A percentile compares a stretch with the other conserved stretches of the same genome.
Conservation (phyloP, 1,140 invertebrate species). For the Parasteatoda tepidariorum region DNA sequence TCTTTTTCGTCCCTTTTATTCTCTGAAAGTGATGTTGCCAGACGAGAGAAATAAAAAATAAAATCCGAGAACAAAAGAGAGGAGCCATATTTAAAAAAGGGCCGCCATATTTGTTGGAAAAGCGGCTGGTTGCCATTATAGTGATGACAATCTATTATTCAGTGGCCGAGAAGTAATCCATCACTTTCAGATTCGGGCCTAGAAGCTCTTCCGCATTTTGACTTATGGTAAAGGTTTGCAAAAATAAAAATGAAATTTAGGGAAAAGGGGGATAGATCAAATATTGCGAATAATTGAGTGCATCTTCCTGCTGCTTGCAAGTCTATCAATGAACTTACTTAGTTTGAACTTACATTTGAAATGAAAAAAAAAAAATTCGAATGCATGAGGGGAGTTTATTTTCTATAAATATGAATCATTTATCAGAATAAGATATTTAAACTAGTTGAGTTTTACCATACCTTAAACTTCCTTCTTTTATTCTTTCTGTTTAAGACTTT, state of each 20-base stretch:
- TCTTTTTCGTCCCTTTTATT: no score
- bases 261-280: constrained; percentile 34
- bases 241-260: constrained; percentile 31
- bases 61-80: not conserved
- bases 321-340: not conserved
- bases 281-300: constrained; percentile 25
- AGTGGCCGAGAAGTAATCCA: constrained; percentile 52
- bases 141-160: constrained; percentile 59
- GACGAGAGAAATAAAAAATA: not conserved
- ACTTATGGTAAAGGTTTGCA: not conserved
- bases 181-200: constrained; percentile 43
- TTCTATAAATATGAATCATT: no score
- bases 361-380: no score
- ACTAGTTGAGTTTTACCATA: no score
- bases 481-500: no score
- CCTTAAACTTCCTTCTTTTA: no score
- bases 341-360: no score
- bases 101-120: constrained; percentile 32
- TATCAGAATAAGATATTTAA: no score
- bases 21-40: not conserved
- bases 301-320: not conserved
- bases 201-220: constrained; percentile 25
- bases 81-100: not conserved
- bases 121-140: constrained; percentile 34
- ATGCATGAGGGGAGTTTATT: no score